Percentiles rank a stretch among this genome's conserved stretches.
These are phyloP conservation scores for Istiophorus platypterus DNA, from an alignment of 2,113 vertebrate genomes.

Conservation along the genomic window DNA sequence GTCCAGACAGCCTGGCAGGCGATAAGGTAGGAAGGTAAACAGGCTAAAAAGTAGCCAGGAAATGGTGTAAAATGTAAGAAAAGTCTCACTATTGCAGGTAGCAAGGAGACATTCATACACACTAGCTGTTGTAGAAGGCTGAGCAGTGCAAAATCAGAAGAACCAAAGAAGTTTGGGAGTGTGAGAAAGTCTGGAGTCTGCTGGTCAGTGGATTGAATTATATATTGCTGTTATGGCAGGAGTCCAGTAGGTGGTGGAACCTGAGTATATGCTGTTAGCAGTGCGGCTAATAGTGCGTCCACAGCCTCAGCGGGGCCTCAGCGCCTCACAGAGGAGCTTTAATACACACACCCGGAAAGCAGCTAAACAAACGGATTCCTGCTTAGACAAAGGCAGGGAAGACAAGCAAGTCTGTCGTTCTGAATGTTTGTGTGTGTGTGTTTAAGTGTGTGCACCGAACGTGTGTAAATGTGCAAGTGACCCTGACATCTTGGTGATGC, in stretches of 20 bases:
- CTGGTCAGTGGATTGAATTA: slow-evolving; percentile 63
- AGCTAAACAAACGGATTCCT: slow-evolving; percentile 90
- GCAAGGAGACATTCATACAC: slow-evolving; percentile 44
- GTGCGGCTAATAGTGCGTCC: slow-evolving; percentile 57
- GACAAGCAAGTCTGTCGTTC: slow-evolving; percentile 79
- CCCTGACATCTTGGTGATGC: slow-evolving; percentile 90
- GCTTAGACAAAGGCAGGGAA: slow-evolving; percentile 86
- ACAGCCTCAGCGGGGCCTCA: slow-evolving; percentile 58
- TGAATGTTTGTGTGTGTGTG: slow-evolving; percentile 18
- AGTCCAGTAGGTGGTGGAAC: slow-evolving; percentile 58
- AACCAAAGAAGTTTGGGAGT: slow-evolving; percentile 55
- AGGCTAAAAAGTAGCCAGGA: slow-evolving; percentile 46
- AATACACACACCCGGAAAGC: slow-evolving; percentile 66
- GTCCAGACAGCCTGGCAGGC: slow-evolving; percentile 44
- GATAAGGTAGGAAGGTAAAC: slow-evolving; percentile 32
- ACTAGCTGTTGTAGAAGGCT: slow-evolving; percentile 31
- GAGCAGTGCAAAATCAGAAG: slow-evolving; percentile 52
- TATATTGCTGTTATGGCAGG: slow-evolving; percentile 51
- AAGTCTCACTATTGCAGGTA: slow-evolving; percentile 24
- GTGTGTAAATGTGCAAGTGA: slow-evolving; percentile 85
- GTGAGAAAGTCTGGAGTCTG: slow-evolving; percentile 55
- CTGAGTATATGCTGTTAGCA: slow-evolving; percentile 50
- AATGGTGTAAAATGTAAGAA: slow-evolving; percentile 41
- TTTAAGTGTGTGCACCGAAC: background rate
- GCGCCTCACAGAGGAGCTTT: slow-evolving; percentile 68